These are phyloP conservation scores for Strongylocentrotus purpuratus DNA, from an alignment of 35 echinoderm and acorn worm species.

Conservation along the genomic window DNA sequence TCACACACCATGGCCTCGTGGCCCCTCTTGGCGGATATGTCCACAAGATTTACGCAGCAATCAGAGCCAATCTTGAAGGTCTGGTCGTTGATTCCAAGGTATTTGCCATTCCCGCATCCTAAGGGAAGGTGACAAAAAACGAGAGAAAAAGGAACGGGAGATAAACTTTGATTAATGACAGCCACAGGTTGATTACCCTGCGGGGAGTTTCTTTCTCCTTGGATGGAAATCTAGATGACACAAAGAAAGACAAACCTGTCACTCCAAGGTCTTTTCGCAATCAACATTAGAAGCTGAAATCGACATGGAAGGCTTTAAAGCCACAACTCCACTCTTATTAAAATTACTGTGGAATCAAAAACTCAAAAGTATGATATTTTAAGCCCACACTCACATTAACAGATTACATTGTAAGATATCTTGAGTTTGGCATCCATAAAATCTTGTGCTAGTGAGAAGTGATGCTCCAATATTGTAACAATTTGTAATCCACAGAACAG, in stretches of 20 bases:
- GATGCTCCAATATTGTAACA: no score
- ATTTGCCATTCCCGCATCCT: conserved; percentile 99
- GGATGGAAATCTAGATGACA: neutral
- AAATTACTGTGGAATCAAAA: neutral
- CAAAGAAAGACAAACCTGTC: neutral
- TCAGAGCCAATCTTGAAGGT: conserved; percentile 91
- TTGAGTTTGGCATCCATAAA: no score
- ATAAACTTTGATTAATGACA: neutral
- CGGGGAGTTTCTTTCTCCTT: neutral
- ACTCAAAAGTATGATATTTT: no score
- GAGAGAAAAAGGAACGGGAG: neutral
- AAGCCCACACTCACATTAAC: no score
- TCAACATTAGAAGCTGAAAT: neutral
- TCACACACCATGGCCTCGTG: conserved; percentile 93
- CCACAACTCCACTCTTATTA: neutral
- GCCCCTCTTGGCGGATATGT: conserved; percentile 67
- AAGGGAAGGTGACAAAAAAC: conserved; percentile 11
- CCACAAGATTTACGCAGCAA: conserved; percentile 76
- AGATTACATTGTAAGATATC: no score
- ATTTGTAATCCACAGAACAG: no score
- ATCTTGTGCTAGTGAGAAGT: no score
- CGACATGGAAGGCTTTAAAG: neutral
- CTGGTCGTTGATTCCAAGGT: conserved; percentile 83
- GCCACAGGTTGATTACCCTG: neutral
- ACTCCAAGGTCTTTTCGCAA: neutral